Percentiles rank a stretch among this genome's conserved stretches.
phyloP scores from a whole-genome alignment of 2,888 invertebrate genomes.

The Eremobia ochroleuca region DNA sequence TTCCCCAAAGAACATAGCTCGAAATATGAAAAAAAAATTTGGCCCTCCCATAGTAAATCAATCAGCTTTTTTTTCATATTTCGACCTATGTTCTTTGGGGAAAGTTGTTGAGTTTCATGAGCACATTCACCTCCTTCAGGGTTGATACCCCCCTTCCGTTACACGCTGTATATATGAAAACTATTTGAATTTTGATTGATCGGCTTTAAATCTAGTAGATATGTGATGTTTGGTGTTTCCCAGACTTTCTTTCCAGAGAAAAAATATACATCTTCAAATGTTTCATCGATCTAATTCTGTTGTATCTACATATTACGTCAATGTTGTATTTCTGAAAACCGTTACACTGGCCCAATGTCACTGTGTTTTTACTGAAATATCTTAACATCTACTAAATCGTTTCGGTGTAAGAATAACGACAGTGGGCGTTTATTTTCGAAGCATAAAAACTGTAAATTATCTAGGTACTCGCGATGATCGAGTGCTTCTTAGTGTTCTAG shows the following conservation, averaged over 20 bases:
- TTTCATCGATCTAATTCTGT: slow-evolving; percentile 21
- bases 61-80: too few relatives aligned
- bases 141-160: too few relatives aligned
- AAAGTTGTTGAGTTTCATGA: too few relatives aligned
- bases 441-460: neutral
- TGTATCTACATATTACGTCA: slow-evolving; percentile 40
- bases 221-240: neutral
- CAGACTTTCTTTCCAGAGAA: neutral
- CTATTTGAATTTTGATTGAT: neutral
- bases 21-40: too few relatives aligned
- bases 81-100: too few relatives aligned
- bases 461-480: neutral
- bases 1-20: too few relatives aligned
- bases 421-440: slow-evolving; percentile 8
- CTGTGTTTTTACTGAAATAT: slow-evolving; percentile 17
- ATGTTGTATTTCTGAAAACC: slow-evolving; percentile 38
- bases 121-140: too few relatives aligned
- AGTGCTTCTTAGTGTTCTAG: neutral
- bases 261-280: neutral
- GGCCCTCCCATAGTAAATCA: too few relatives aligned
- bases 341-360: slow-evolving; percentile 41
- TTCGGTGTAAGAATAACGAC: slow-evolving; percentile 5
- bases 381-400: slow-evolving; percentile 28
- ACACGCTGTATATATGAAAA: neutral
- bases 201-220: neutral